Evolutionary conservation across 2,797 vertebrate genomes (phyloP).

Genomic region (Takifugu rubripes): DNA sequence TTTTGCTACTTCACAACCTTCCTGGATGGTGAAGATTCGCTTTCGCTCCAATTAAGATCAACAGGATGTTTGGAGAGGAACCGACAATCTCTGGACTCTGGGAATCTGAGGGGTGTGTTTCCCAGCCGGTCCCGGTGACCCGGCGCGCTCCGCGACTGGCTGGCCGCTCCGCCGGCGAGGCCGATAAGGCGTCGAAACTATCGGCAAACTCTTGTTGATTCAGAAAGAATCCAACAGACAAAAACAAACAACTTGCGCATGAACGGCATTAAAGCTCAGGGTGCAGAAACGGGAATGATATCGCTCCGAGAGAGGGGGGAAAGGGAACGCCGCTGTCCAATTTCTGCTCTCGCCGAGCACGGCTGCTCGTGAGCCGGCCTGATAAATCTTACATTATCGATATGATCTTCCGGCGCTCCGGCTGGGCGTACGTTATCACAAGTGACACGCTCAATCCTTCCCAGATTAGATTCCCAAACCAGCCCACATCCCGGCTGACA

Average conservation of each 20-base stretch:
- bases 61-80: too few species aligned
- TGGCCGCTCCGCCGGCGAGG: slow-evolving; percentile 29
- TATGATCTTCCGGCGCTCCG: slow-evolving; percentile 66
- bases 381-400: slow-evolving; percentile 78
- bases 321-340: slow-evolving; percentile 51
- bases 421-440: slow-evolving; percentile 68
- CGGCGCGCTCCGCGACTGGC: slow-evolving; percentile 19
- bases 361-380: slow-evolving; percentile 39
- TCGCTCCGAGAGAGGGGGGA: slow-evolving; percentile 32
- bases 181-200: slow-evolving; percentile 61
- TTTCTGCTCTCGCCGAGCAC: slow-evolving; percentile 58
- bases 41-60: too few species aligned
- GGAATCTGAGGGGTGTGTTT: too few species aligned
- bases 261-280: slow-evolving; percentile 64
- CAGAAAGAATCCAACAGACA: slow-evolving; percentile 59
- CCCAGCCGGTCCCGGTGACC: neutral
- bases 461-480: slow-evolving; percentile 73
- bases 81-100: too few species aligned
- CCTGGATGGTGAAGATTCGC: too few species aligned
- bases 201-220: slow-evolving; percentile 54
- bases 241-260: slow-evolving; percentile 61
- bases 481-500: slow-evolving; percentile 63
- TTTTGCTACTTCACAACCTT: too few species aligned
- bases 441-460: slow-evolving; percentile 69
- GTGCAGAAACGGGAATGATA: slow-evolving; percentile 63